Base-by-base conservation (phyloP, 2,888 invertebrate species). In the Helleia helle region DNA sequence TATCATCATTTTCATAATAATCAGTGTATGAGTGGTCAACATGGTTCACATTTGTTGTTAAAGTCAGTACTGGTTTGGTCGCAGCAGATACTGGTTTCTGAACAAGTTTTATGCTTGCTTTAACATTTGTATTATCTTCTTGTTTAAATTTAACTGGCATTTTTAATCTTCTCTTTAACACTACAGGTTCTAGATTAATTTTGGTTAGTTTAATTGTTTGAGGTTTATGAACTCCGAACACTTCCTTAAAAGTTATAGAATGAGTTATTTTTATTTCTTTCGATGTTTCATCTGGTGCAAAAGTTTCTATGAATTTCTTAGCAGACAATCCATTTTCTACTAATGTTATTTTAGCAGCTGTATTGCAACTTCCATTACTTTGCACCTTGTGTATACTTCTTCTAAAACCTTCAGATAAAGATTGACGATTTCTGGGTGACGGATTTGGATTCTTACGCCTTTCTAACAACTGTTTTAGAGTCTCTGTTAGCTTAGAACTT, bases 261-360 rank as follows among this genome's bases (percentile, higher is more conserved):
- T 38, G 44, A 0, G 43, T 43, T 15, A 51, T 36, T 2, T 31
- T 28, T 0, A 49, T 47, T n/a, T 56, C 60, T 1, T 50, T 44
- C 0, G 31, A 11, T 2, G 59, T 58, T 1, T 44, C 40, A 3
- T 77, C 77, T 0, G 83, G 83, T 0, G 58, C 65, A 34, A 83
- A 83, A 13, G 59, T 76, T 44, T 81, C 80, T 1, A 80, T 59
- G 25, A 77, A 83, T 5, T 76, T 79, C 37, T 69, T 65, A 0
- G 71, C 81, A 0, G 79, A 80, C 1, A 69, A 14, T 1, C 61
- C 54, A 13, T 43, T 40, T 1, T 59, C 54, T 0, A 67, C 47
- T 0, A 54, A 46, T 1, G 47, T 62, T 0, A 81, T 49, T 4
- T 47, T 72, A 0, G 68, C 76, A 0, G 48, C 18, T 18, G 18